Base-by-base conservation (phyloP, 2,888 invertebrate species). In the Stenodera caucasica region DNA sequence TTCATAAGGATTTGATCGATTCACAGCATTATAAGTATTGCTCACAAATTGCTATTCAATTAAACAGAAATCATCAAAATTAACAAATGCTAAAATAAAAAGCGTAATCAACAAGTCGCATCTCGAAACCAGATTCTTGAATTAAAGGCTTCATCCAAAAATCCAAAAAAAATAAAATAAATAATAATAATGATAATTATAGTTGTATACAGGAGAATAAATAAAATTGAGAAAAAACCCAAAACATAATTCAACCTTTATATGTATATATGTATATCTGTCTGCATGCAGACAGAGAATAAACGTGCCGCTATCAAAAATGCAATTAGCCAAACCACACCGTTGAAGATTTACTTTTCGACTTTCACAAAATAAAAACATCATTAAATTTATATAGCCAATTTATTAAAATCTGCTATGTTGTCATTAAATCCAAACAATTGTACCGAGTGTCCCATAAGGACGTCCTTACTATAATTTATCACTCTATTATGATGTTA, bases 1-100 rank as follows among this genome's bases (percentile, higher is more conserved):
- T 30, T 72, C 73, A 53, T 72, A 75, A 23, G 72, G 68, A 37
- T 73, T 75, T 9, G 73, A 72, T 57, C 73, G 61, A 60, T 76
- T 76, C 53, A 65, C 67, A 14, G 71, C 60, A 8, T 65, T 67
- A 60, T 70, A 68, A 63, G 64, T 4, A n/a, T n/a, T 49, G 12
- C 60, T 60, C 32, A 61, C 30, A 58, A 61, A 58, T 58, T 61
- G 55, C 61, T 61, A 33, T 23, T 23, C 6, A 4, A 45, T 21
- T n/a, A 32, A 53, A 35, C 26, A 32, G 49, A 53, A 18, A 53
- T n/a, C n/a, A n/a, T n/a, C n/a, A n/a, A n/a, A n/a, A n/a, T n/a
- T n/a, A n/a, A n/a, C n/a, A n/a, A n/a, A n/a, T n/a, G n/a, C n/a
- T n/a, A n/a, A n/a, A n/a, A n/a, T n/a, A n/a, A n/a, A n/a, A n/a